Evolutionary conservation across 1,140 invertebrate species (phyloP), one percentile per base, ranked within the genome.

Genomic region (Proctacanthus coquilletti): DNA sequence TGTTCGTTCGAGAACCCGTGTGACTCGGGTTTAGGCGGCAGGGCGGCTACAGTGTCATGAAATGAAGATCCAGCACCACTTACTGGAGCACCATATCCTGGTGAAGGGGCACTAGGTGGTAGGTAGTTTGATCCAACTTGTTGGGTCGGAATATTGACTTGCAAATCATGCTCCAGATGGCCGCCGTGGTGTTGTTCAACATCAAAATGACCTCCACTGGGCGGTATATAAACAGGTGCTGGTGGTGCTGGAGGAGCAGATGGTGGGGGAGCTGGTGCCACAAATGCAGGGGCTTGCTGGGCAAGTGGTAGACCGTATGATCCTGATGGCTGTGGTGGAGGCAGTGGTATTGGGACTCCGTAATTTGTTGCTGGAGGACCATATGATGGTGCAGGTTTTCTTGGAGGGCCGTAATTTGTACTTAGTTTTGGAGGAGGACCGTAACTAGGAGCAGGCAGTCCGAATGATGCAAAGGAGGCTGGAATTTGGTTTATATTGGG

Each of bases 221-320:
- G 23, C 13, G 23, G 23, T 9, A 27, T 62, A 23, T 51, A 53
- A 11, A 48, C 37, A 1, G 40, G 52, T 18, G 49, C 50, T 5
- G 51, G 31, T 0, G 51, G 49, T 0, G 41, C 53, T 1, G 51
- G 42, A 23, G 48, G 52, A 9, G 62, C 52, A 1, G 62, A 51
- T 41, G 65, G 50, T 25, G 60, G 43, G 25, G 58, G 41, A n/a
- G n/a, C n/a, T 34, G 58, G 52, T 36, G 63, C 39, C 31, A 59
- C 51, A 36, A 60, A 49, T 21, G 61, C 44, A 27, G 52, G 49
- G 49, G 49, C 51, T 39, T 32, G 46, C 25, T 50, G 53, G 44
- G 45, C 64, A 41, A 63, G 53, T 3, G 71, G 70, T 2, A 61
- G 60, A 11, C 68, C 69, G 41, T 69, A 69, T 19, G 42, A 49